phyloP scores from a whole-genome alignment of 2,113 vertebrate genomes.

The Eulemur rufifrons region DNA sequence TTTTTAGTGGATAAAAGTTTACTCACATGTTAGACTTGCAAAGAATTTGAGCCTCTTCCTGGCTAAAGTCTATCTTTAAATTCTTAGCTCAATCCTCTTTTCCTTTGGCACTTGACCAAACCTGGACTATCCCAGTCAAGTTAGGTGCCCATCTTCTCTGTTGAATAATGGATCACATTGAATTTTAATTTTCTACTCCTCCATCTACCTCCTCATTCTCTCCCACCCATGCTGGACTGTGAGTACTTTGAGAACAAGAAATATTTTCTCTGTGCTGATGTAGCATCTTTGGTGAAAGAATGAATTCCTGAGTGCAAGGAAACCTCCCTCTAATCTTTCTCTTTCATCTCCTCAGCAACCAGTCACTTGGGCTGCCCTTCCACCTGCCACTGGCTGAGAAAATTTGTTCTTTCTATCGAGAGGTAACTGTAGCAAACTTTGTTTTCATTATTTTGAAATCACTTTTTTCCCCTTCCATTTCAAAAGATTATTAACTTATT shows the following conservation, averaged over 20 bases:
- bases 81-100: neutral
- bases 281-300: neutral
- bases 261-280: neutral
- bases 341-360: neutral
- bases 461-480: neutral
- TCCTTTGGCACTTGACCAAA: neutral
- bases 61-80: neutral
- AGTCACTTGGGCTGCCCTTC: neutral
- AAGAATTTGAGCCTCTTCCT: neutral
- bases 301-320: neutral
- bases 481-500: neutral
- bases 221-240: neutral
- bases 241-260: neutral
- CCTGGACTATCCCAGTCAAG: neutral
- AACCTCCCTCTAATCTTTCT: neutral
- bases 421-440: neutral
- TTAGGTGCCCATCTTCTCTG: neutral
- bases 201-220: neutral
- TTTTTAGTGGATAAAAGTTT: neutral
- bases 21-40: neutral
- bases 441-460: conserved; percentile 22
- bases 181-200: neutral
- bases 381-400: neutral
- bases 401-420: neutral
- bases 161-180: neutral